Evolutionary conservation across 2,888 invertebrate genomes (phyloP).

Genomic region (Blastobasis adustella): DNA sequence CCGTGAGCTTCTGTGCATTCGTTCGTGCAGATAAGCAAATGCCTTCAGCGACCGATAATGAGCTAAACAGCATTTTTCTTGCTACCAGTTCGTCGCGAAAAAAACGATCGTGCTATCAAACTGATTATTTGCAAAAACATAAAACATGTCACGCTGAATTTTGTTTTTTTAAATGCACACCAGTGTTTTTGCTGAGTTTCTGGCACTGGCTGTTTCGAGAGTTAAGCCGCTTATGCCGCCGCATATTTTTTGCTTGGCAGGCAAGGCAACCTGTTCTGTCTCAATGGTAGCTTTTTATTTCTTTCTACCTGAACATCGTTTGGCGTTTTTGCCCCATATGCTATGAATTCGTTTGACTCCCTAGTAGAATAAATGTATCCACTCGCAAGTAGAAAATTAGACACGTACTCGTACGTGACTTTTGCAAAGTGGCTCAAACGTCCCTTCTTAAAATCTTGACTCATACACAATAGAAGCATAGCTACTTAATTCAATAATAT

Average conservation of each 20-base stretch:
- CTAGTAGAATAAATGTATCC: too few relatives aligned
- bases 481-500: too few relatives aligned
- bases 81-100: background rate
- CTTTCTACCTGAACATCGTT: constrained; percentile 1
- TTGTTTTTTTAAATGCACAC: constrained; percentile 26
- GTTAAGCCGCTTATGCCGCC: constrained; percentile 15
- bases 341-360: too few relatives aligned
- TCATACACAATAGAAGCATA: too few relatives aligned
- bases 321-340: too few relatives aligned
- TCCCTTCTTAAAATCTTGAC: too few relatives aligned
- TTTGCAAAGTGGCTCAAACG: too few relatives aligned
- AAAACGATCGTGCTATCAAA: constrained; percentile 17
- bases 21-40: constrained; percentile 25
- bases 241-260: constrained; percentile 29
- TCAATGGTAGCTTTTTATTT: background rate
- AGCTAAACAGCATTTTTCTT: too few relatives aligned
- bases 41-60: too few relatives aligned
- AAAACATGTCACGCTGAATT: constrained; percentile 38
- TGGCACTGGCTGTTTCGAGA: constrained; percentile 25
- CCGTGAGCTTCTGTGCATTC: constrained; percentile 45
- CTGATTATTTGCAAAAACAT: constrained; percentile 29
- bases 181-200: constrained; percentile 33
- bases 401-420: too few relatives aligned
- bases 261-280: constrained; percentile 18
- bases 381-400: too few relatives aligned